Evolutionary conservation across 1,140 invertebrate genomes (phyloP).

Genomic region (Drosophila sp.): DNA sequence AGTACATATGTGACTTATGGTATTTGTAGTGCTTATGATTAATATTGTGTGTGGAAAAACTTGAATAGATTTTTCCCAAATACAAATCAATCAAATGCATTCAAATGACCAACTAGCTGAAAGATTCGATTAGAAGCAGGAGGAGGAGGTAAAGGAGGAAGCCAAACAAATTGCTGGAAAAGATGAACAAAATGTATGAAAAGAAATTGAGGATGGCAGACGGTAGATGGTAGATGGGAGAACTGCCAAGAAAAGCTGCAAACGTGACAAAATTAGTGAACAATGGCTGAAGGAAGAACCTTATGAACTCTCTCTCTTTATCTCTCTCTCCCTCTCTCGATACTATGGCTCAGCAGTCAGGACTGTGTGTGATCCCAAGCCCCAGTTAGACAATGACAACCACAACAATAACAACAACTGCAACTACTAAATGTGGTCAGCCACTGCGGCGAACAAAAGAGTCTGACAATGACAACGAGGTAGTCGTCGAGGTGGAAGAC

Average conservation of each 20-base stretch:
- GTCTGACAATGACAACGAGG: conserved; percentile 59
- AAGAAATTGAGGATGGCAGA: conserved; percentile 52
- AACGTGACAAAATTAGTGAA: conserved; percentile 84
- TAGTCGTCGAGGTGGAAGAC: conserved; percentile 54
- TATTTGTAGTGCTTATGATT: conserved; percentile 36
- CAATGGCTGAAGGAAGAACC: conserved; percentile 66
- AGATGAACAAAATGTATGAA: conserved; percentile 54
- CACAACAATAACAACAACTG: conserved; percentile 43
- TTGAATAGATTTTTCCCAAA: neutral
- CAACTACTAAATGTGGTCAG: conserved; percentile 75
- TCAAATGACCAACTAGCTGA: conserved; percentile 38
- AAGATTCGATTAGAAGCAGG: conserved; percentile 23
- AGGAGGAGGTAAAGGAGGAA: conserved; percentile 27
- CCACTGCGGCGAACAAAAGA: conserved; percentile 71
- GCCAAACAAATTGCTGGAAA: conserved; percentile 63
- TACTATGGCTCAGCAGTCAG: conserved; percentile 13
- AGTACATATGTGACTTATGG: conserved; percentile 13
- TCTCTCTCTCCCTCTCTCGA: no score
- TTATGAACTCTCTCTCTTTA: conserved; percentile 75
- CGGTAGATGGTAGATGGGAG: conserved; percentile 47
- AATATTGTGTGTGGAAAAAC: neutral
- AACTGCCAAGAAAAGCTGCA: conserved; percentile 77
- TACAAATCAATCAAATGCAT: conserved; percentile 43
- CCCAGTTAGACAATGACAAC: conserved; percentile 50
- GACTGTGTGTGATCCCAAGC: conserved; percentile 32